phyloP scores from a whole-genome alignment of 2,888 invertebrate genomes.

The Mimas tiliae region DNA sequence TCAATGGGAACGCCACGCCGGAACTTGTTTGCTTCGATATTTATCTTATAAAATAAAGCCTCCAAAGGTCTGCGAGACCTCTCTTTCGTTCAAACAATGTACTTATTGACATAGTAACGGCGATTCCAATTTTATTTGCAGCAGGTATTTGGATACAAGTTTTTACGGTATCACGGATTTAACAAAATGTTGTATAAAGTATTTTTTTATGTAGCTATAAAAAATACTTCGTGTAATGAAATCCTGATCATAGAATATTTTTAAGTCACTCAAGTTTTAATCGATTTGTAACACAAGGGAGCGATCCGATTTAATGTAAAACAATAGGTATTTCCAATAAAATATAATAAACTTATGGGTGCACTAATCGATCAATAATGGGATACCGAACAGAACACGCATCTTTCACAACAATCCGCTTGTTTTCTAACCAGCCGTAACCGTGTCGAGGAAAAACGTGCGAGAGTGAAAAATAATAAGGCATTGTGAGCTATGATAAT shows the following conservation, averaged over 20 bases:
- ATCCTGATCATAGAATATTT: too few species aligned
- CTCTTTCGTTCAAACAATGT: neutral
- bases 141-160: too few species aligned
- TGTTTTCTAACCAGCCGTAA: constrained; percentile 68
- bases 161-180: too few species aligned
- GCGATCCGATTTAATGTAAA: too few species aligned
- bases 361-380: neutral
- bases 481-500: constrained; percentile 60
- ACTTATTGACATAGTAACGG: neutral
- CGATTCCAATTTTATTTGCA: too few species aligned
- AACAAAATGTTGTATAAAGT: too few species aligned
- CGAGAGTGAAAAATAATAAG: constrained; percentile 75
- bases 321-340: neutral
- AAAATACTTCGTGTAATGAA: too few species aligned
- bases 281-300: too few species aligned
- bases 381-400: constrained; percentile 14
- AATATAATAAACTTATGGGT: neutral
- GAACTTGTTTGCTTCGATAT: neutral
- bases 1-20: neutral
- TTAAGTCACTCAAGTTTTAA: too few species aligned
- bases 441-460: constrained; percentile 82
- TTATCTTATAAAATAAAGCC: constrained; percentile 10
- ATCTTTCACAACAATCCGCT: constrained; percentile 68
- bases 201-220: too few species aligned
- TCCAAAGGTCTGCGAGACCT: neutral